These are phyloP conservation scores for Campoplex capitator DNA, from an alignment of 2,888 invertebrate genomes.

Conservation along the genomic window DNA sequence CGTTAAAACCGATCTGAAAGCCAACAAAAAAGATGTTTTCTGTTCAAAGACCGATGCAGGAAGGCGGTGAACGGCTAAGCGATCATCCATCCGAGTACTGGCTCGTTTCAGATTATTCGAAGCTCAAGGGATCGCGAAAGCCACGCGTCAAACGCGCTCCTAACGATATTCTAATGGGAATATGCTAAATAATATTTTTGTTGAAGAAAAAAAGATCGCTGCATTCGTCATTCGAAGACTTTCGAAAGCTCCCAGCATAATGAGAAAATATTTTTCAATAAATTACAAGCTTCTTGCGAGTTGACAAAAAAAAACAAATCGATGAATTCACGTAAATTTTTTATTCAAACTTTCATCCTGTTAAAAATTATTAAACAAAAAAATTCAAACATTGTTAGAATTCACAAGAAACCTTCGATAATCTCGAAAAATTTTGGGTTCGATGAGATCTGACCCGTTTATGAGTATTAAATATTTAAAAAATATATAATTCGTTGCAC, in stretches of 20 bases:
- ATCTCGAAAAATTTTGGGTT: neutral
- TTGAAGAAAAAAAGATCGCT: neutral
- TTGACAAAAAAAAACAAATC: neutral
- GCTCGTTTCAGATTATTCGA: neutral
- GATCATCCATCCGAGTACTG: neutral
- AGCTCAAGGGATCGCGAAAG: neutral
- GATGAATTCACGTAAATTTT: neutral
- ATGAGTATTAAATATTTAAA: neutral
- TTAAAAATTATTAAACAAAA: too few relatives aligned
- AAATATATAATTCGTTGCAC: neutral
- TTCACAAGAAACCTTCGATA: too few relatives aligned
- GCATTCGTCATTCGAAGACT: neutral
- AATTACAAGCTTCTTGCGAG: neutral
- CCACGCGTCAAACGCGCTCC: neutral
- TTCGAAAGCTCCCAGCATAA: neutral
- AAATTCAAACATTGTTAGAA: too few relatives aligned
- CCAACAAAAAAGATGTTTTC: neutral
- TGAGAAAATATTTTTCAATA: neutral
- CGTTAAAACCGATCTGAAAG: neutral
- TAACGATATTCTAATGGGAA: neutral
- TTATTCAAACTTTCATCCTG: neutral
- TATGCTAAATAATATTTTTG: neutral
- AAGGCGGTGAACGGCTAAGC: neutral
- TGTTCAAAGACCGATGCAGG: neutral
- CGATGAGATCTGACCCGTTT: neutral